Conservation (phyloP, 2,797 vertebrate species). For the Anabas testudineus region DNA sequence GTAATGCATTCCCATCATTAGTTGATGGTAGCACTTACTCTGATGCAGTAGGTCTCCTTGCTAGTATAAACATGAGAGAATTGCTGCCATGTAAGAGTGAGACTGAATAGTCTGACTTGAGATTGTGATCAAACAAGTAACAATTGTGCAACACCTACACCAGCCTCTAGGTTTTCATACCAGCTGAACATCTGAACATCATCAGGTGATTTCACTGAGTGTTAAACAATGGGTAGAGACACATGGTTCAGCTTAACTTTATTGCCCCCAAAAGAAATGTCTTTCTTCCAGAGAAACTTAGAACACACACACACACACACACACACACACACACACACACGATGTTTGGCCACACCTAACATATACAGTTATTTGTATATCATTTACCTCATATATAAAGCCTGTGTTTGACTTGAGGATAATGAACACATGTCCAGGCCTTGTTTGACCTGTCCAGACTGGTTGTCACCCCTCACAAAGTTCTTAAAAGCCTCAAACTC, state of each 20-base stretch:
- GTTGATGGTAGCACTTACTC: too few species aligned
- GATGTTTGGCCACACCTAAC: conserved; percentile 2
- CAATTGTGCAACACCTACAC: background rate
- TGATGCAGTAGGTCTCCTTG: too few species aligned
- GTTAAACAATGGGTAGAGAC: background rate
- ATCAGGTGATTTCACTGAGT: conserved; percentile 6
- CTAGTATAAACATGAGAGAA: too few species aligned
- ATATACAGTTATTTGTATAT: conserved; percentile 6
- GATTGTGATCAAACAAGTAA: too few species aligned
- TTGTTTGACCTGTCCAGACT: conserved; percentile 1
- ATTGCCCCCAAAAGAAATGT: background rate
- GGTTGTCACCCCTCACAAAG: background rate
- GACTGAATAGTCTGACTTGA: too few species aligned
- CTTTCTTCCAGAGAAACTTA: background rate
- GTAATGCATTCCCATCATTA: too few species aligned
- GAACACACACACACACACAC: background rate
- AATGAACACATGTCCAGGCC: background rate
- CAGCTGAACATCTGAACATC: background rate
- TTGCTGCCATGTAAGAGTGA: too few species aligned
- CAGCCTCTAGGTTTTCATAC: background rate
- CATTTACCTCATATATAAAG: background rate
- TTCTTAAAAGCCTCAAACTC: background rate
- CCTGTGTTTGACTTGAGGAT: conserved; percentile 4
- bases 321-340: background rate
- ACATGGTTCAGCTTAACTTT: background rate